Base-by-base conservation (phyloP, 2,113 vertebrate genomes). In the Sorex fumeus region DNA sequence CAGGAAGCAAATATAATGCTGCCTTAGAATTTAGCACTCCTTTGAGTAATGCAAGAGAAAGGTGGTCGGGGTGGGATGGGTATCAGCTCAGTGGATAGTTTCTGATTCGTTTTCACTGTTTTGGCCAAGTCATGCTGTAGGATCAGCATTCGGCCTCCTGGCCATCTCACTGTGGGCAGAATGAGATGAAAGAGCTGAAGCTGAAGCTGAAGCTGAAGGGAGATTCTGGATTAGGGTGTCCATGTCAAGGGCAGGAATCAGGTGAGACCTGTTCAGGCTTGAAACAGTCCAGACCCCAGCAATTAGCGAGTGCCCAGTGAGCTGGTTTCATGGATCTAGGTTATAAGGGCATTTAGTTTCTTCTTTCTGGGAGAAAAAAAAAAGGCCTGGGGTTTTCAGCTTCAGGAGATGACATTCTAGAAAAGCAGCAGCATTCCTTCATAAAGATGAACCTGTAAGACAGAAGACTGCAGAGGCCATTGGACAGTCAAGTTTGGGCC, bases 61-160 rank as follows among this genome's bases (percentile, higher is more conserved):
- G 64, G 30, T n/a, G 10, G 21, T 30, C 30, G 2, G 36, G 28
- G 27, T 28, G 27, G 25, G 62, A 16, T n/a, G 53, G 40, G 16
- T 10, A 2, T 83, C 81, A 23, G 32, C 74, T 47, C 4, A 47
- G 19, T 84, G 60, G 23, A 72, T 67, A n/a, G n/a, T 91, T 92
- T 75, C 64, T 90, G 66, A 60, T 70, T 86, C 87, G 88, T 67
- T 36, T 47, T n/a, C 25, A 74, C 23, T 10, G 12, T 67, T 88
- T 43, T 83, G 40, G 83, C 78, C 66, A 93, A 82, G 34, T 78
- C 78, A 81, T 3, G 19, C 60, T 80, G 36, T 28, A 83, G 32
- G 67, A 69, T 72, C 47, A 78, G 81, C 40, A 47, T 70, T 64
- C n/a, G 60, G 85, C 69, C 81, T 77, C 0, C 3, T 36, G 32